phyloP scores from a whole-genome alignment of 2,113 vertebrate genomes.

The Noturus placidus region DNA sequence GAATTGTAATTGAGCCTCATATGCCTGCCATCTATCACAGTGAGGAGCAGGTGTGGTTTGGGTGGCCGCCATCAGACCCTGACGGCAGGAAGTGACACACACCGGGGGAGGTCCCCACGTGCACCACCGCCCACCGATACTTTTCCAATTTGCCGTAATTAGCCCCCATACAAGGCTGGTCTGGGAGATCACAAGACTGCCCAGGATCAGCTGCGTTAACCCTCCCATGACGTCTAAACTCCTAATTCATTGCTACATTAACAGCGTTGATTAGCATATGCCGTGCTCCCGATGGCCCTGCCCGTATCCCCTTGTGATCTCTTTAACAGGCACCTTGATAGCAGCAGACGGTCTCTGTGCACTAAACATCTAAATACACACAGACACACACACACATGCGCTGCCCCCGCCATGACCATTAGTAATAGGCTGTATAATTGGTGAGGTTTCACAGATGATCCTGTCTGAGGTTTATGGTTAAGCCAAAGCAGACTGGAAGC shows the following conservation, averaged over 20 bases:
- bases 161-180: constrained; percentile 53
- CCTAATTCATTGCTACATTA: constrained; percentile 83
- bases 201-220: constrained; percentile 78
- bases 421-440: constrained; percentile 53
- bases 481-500: constrained; percentile 32
- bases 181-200: constrained; percentile 44
- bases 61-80: constrained; percentile 55
- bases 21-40: constrained; percentile 54
- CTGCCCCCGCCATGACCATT: constrained; percentile 40
- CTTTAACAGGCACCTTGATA: constrained; percentile 61
- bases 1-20: constrained; percentile 57
- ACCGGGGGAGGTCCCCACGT: constrained; percentile 54
- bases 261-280: constrained; percentile 77
- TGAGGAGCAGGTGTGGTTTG: constrained; percentile 57
- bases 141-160: constrained; percentile 65
- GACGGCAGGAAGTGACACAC: constrained; percentile 37
- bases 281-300: constrained; percentile 45
- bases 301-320: constrained; percentile 61
- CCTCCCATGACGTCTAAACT: constrained; percentile 80
- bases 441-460: constrained; percentile 50
- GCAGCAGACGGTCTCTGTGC: constrained; percentile 32
- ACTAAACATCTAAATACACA: constrained; percentile 33
- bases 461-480: constrained; percentile 35
- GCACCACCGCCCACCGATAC: constrained; percentile 41
- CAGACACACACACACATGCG: constrained; percentile 24